Conservation (phyloP, 2,113 vertebrate genomes). For the Dunckerocampus dactyliophorus region DNA sequence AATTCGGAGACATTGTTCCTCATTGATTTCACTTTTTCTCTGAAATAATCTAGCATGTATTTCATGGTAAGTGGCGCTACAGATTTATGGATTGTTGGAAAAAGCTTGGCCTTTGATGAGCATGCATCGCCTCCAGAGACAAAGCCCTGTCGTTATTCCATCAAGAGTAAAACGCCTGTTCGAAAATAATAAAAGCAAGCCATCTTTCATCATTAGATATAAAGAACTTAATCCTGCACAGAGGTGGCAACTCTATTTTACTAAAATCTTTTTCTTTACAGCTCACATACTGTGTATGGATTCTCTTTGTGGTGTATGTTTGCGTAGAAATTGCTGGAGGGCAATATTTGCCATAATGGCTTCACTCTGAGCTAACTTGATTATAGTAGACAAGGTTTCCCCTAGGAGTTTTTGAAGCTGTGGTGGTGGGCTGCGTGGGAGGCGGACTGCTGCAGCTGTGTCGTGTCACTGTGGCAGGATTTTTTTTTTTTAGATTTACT, state of each 20-base stretch:
- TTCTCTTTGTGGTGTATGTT: constrained; percentile 30
- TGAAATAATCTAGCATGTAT: constrained; percentile 33
- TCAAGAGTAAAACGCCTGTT: constrained; percentile 55
- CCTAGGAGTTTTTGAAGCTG: too few relatives aligned
- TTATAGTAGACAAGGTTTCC: constrained; percentile 11
- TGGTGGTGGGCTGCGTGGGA: too few relatives aligned
- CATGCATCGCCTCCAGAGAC: constrained; percentile 52
- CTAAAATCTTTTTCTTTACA: constrained; percentile 40
- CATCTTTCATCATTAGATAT: constrained; percentile 60
- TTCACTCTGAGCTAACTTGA: constrained; percentile 11
- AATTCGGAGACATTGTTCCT: constrained; percentile 34
- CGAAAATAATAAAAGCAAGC: constrained; percentile 60
- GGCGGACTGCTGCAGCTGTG: too few relatives aligned
- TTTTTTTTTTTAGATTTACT: too few relatives aligned
- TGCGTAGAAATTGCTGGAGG: constrained; percentile 39
- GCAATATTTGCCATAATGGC: constrained; percentile 9
- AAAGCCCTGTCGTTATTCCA: constrained; percentile 35
- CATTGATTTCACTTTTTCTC: constrained; percentile 38
- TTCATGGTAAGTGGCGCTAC: constrained; percentile 33
- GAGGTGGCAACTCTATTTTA: constrained; percentile 28
- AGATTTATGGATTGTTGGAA: constrained; percentile 53
- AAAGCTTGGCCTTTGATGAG: constrained; percentile 65
- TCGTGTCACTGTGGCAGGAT: too few relatives aligned
- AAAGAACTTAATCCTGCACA: constrained; percentile 64
- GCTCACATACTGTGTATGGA: constrained; percentile 39